These are phyloP conservation scores for Australoheros scitulus DNA, from an alignment of 2,113 vertebrate genomes.

Conservation along the genomic window DNA sequence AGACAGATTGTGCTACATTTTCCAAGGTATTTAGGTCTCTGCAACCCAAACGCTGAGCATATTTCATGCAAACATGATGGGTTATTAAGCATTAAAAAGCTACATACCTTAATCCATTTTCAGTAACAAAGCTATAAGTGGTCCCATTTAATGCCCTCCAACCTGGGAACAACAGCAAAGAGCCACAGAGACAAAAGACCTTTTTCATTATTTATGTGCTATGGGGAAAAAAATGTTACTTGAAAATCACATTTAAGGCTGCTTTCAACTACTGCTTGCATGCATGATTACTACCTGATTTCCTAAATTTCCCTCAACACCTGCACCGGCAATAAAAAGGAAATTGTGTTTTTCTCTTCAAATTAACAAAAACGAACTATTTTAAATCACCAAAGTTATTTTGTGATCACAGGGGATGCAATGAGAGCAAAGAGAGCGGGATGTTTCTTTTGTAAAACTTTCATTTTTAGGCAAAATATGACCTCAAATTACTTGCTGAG, in stretches of 20 bases:
- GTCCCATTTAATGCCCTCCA: not conserved
- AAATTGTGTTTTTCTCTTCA: slow-evolving; percentile 33
- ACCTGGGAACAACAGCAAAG: not conserved
- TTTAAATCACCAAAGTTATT: not conserved
- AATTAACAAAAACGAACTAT: slow-evolving; percentile 7
- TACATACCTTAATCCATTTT: not conserved
- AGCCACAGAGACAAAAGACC: not conserved
- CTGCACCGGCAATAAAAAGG: slow-evolving; percentile 14
- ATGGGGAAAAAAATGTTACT: not conserved
- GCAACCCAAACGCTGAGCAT: not conserved
- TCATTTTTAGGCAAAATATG: slow-evolving; percentile 8
- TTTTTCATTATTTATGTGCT: not conserved
- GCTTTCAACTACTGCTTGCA: slow-evolving; percentile 8
- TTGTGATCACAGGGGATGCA: not conserved
- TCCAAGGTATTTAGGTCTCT: not conserved
- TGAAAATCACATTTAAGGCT: slow-evolving; percentile 29
- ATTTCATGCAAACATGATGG: not conserved
- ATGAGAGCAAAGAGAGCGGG: not conserved
- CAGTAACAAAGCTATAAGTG: not conserved
- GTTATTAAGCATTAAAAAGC: not conserved
- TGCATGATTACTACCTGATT: slow-evolving; percentile 23
- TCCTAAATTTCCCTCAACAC: slow-evolving; percentile 13
- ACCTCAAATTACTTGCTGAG: not conserved
- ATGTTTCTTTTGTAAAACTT: not conserved
- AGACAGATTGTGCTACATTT: not conserved